Evolutionary conservation across 1,140 invertebrate species (phyloP).

Genomic region (Adoxophyes honmai): DNA sequence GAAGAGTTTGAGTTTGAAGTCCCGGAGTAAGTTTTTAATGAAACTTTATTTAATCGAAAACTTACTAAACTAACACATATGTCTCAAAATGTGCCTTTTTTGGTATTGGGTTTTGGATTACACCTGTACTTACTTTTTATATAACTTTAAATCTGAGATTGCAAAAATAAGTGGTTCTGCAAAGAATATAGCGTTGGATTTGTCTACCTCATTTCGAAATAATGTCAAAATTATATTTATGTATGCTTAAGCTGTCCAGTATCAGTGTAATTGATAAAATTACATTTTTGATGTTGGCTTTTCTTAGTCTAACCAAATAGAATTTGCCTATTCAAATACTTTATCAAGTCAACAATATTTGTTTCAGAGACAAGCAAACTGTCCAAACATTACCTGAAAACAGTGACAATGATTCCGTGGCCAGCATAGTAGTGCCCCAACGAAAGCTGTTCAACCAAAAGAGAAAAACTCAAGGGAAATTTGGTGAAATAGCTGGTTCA

Average conservation of each 20-base stretch:
- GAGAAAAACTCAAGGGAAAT: slow-evolving; percentile 37
- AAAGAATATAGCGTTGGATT: too few relatives aligned
- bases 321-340: neutral
- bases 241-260: neutral
- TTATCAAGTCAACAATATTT: neutral
- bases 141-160: too few relatives aligned
- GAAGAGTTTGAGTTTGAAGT: slow-evolving; percentile 59
- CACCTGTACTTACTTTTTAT: too few relatives aligned
- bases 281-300: too few relatives aligned
- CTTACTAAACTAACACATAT: too few relatives aligned
- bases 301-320: slow-evolving; percentile 3
- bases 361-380: slow-evolving; percentile 59
- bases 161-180: too few relatives aligned
- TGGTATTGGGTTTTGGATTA: too few relatives aligned
- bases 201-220: too few relatives aligned
- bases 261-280: too few relatives aligned
- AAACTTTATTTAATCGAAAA: too few relatives aligned
- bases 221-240: too few relatives aligned
- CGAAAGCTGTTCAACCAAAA: slow-evolving; percentile 54
- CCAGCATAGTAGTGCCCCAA: slow-evolving; percentile 60
- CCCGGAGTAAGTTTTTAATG: slow-evolving; percentile 44
- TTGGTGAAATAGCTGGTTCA: slow-evolving; percentile 38
- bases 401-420: slow-evolving; percentile 63
- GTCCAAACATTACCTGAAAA: slow-evolving; percentile 53
- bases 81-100: too few relatives aligned